Conservation (phyloP, 1,140 invertebrate genomes). For the Aphelenchoides besseyi region DNA sequence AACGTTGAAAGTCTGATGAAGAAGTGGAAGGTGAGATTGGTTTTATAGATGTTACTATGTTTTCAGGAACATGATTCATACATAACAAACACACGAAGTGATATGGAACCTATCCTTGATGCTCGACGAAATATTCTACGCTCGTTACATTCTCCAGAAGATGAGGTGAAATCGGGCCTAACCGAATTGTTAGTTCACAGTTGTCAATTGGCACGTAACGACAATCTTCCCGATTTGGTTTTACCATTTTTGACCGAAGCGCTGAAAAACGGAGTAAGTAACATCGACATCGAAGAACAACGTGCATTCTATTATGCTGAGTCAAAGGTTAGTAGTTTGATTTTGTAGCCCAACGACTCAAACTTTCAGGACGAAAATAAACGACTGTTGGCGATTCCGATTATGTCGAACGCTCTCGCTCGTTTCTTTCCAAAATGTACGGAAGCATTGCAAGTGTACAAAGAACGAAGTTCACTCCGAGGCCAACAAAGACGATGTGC, state of each 20-base stretch:
- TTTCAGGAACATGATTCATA: background rate
- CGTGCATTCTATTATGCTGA: conserved; percentile 11
- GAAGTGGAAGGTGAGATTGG: conserved; percentile 6
- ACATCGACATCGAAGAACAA: conserved; percentile 1
- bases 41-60: too few relatives aligned
- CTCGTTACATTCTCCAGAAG: background rate
- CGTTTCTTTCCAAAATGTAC: conserved; percentile 5
- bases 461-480: background rate
- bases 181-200: conserved; percentile 14
- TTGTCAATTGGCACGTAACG: background rate
- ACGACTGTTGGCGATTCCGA: background rate
- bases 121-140: conserved; percentile 12
- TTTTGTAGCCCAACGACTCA: background rate
- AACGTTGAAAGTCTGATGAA: background rate
- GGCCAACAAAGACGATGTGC: background rate
- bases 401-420: background rate
- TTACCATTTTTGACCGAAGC: conserved; percentile 10
- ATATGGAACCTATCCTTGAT: conserved; percentile 5
- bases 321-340: background rate
- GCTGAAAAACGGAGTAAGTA: conserved; percentile 3
- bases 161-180: background rate
- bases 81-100: background rate
- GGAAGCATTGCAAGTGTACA: background rate
- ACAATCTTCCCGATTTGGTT: background rate
- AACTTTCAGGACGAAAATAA: background rate